phyloP scores from a whole-genome alignment of 1,140 invertebrate species.

The Panulirus ornatus region DNA sequence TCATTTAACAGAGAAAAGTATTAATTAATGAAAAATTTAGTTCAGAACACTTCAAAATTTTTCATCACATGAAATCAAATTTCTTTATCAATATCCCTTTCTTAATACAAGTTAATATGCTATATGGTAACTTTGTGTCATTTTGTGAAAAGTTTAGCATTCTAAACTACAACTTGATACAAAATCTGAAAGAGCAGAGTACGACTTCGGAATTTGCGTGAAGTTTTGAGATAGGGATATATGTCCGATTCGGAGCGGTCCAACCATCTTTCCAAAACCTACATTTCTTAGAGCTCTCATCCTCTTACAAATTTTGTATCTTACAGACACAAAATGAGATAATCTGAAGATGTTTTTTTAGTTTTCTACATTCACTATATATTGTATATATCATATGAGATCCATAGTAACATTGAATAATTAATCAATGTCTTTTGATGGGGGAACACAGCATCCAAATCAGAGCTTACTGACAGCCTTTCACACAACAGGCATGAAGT shows the following conservation, averaged over 20 bases:
- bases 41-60: background rate
- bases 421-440: constrained; percentile 59
- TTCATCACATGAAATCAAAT: background rate
- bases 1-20: background rate
- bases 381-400: constrained; percentile 56
- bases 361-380: constrained; percentile 52
- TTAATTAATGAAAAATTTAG: background rate
- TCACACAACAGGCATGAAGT: constrained; percentile 15
- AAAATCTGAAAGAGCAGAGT: constrained; percentile 26
- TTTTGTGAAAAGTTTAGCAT: constrained; percentile 40
- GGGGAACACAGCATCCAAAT: constrained; percentile 38
- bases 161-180: constrained; percentile 32
- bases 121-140: constrained; percentile 37
- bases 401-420: constrained; percentile 55
- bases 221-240: no score
- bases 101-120: constrained; percentile 33
- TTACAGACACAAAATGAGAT: constrained; percentile 49
- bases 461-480: constrained; percentile 38
- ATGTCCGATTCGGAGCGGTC: no score
- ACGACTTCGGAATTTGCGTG: no score
- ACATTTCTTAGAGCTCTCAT: constrained; percentile 33
- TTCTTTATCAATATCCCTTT: background rate
- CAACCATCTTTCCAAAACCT: no score
- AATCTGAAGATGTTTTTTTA: constrained; percentile 47
- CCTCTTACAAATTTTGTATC: constrained; percentile 46